These are phyloP conservation scores for Microcebus lehilahytsara DNA, from an alignment of 2,113 vertebrate genomes.

Conservation along the genomic window DNA sequence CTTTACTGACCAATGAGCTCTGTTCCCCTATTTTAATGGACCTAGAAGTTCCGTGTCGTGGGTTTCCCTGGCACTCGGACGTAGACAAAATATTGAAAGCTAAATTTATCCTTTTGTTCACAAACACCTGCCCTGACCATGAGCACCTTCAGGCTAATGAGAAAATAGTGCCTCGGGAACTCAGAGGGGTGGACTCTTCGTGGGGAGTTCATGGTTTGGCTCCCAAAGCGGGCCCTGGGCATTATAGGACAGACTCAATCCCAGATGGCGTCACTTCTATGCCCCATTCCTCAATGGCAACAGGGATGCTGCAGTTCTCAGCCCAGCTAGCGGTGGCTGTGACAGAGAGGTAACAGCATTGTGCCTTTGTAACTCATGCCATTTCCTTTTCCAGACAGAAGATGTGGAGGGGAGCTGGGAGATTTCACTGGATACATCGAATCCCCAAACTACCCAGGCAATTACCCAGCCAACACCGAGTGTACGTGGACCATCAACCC, in stretches of 20 bases:
- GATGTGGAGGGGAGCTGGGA: constrained; percentile 95
- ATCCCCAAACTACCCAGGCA: constrained; percentile 97
- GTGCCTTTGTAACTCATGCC: background rate
- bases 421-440: constrained; percentile 97
- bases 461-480: constrained; percentile 96
- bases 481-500: constrained; percentile 98
- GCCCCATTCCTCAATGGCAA: accelerated
- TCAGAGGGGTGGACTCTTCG: background rate
- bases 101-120: background rate
- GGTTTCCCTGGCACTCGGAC: background rate
- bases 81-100: constrained; percentile 3
- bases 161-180: background rate
- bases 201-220: background rate
- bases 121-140: background rate
- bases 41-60: background rate
- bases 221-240: background rate
- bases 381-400: constrained; percentile 88
- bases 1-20: background rate
- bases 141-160: background rate
- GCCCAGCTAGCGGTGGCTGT: background rate
- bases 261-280: background rate
- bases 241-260: background rate
- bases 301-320: background rate
- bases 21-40: background rate
- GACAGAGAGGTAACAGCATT: background rate